Evolutionary conservation across 2,797 vertebrate genomes (phyloP).

Genomic region (Myotis daubentonii): DNA sequence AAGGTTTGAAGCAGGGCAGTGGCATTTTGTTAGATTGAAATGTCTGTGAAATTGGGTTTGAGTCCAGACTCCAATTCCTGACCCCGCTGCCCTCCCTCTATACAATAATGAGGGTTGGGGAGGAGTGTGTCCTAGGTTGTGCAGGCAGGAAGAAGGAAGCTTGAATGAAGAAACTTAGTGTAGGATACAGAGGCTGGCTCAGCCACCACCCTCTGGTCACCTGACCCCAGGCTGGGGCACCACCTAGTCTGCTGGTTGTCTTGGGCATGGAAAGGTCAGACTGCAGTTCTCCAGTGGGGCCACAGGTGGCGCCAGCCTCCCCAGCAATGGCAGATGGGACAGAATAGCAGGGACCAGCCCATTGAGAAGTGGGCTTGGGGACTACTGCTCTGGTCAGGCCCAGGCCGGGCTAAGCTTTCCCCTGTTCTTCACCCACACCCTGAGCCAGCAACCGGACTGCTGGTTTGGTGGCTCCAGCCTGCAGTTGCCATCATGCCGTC

Average conservation of each 20-base stretch:
- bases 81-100: neutral
- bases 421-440: neutral
- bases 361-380: neutral
- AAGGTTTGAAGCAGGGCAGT: neutral
- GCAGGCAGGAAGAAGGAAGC: neutral
- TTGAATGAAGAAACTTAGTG: neutral
- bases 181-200: too few species aligned
- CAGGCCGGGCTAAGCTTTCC: neutral
- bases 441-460: neutral
- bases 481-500: neutral
- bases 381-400: neutral
- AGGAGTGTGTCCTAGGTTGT: neutral
- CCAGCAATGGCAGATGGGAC: neutral
- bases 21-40: neutral
- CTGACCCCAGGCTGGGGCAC: neutral
- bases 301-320: slow-evolving; percentile 78
- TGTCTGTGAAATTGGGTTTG: neutral
- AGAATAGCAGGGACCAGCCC: neutral
- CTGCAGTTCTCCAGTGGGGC: slow-evolving; percentile 80
- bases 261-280: neutral
- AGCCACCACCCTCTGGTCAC: too few species aligned
- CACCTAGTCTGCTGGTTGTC: accelerated
- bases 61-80: neutral
- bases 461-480: neutral
- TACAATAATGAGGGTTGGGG: too few species aligned